Evolutionary conservation across 2,113 vertebrate species (phyloP).

Genomic region (Mohoua ochrocephala): DNA sequence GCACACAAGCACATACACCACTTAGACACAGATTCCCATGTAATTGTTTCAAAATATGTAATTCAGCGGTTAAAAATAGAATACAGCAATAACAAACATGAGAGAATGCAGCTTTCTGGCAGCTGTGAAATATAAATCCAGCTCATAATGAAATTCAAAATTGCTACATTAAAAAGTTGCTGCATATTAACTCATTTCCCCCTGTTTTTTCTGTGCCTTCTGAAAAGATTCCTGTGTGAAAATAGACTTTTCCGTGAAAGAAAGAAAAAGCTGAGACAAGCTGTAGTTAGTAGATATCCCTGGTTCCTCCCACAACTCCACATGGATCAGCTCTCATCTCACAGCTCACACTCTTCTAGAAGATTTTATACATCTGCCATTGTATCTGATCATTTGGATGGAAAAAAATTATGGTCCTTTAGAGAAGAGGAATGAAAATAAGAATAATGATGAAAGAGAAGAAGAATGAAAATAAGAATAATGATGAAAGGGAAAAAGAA

Average conservation of each 20-base stretch:
- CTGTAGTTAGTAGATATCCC: neutral
- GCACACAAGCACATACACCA: neutral
- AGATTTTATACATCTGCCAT: neutral
- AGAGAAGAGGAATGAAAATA: conserved; percentile 15
- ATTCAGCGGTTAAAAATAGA: neutral
- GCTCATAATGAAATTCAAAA: neutral
- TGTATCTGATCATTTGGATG: neutral
- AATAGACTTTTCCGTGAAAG: neutral
- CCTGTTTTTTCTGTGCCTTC: neutral
- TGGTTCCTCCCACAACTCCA: neutral
- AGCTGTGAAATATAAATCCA: neutral
- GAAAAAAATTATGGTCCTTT: neutral
- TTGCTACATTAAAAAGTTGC: neutral
- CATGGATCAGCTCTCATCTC: neutral
- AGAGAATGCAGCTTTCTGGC: neutral
- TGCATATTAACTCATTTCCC: neutral
- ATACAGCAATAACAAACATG: neutral
- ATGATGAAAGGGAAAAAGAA: neutral
- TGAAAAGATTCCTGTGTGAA: neutral
- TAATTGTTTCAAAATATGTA: neutral
- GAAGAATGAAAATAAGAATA: conserved; percentile 5
- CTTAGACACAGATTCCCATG: neutral
- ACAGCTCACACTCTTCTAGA: neutral
- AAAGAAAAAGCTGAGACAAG: neutral
- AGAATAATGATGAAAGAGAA: neutral